phyloP scores from a whole-genome alignment of 2,113 vertebrate genomes.

The Sinocyclocheilus grahami region DNA sequence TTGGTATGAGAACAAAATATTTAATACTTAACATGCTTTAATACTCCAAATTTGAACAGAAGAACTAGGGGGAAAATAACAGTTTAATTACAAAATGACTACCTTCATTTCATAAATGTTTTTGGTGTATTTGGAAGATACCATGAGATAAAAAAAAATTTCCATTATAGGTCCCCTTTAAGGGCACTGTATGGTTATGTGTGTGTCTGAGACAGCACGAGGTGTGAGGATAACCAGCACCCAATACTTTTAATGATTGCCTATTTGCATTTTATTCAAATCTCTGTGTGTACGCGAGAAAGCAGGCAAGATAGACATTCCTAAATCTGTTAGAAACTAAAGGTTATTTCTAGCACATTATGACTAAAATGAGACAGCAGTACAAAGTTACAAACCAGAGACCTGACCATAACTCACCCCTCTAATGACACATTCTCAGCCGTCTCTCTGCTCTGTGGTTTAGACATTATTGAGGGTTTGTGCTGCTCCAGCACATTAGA shows the following conservation, averaged over 20 bases:
- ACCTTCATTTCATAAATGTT: background rate
- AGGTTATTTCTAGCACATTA: background rate
- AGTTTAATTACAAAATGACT: background rate
- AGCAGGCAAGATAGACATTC: background rate
- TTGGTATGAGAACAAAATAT: background rate
- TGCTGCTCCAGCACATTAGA: constrained; percentile 1
- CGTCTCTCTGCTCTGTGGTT: constrained; percentile 37
- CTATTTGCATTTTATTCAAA: constrained; percentile 33
- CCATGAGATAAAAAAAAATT: background rate
- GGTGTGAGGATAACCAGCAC: background rate
- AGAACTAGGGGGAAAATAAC: background rate
- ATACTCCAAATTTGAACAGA: too few species aligned
- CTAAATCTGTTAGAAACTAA: background rate
- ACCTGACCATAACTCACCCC: constrained; percentile 28
- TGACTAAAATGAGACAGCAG: background rate
- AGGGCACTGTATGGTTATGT: background rate
- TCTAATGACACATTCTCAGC: constrained; percentile 46
- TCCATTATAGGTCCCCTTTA: background rate
- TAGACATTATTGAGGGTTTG: constrained; percentile 46
- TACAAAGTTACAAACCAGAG: background rate
- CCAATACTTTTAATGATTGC: background rate
- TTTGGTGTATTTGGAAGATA: background rate
- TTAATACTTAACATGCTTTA: background rate
- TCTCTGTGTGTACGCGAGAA: background rate
- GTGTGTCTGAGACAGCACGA: background rate